phyloP scores from a whole-genome alignment of 2,797 vertebrate species.

The Allenopithecus nigroviridis region DNA sequence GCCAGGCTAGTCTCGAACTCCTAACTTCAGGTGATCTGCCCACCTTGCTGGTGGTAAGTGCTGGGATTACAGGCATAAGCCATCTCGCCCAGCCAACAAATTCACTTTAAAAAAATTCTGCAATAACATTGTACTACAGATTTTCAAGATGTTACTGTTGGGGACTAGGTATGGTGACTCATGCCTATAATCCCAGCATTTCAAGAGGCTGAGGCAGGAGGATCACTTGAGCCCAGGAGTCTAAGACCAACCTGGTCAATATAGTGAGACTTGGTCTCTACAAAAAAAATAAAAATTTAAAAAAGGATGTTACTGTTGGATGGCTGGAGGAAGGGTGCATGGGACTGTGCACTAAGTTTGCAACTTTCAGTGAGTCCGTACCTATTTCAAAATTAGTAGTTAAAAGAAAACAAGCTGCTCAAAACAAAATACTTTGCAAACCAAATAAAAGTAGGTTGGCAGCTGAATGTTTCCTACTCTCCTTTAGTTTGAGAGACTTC shows the following conservation, averaged over 20 bases:
- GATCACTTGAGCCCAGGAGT: neutral
- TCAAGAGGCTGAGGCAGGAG: neutral
- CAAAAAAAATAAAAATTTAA: neutral
- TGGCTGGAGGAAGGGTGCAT: rapidly evolving
- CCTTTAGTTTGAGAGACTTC: neutral
- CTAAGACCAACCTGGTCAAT: neutral
- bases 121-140: neutral
- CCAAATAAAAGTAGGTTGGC: neutral
- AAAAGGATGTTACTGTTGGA: neutral
- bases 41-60: neutral
- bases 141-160: neutral
- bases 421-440: neutral
- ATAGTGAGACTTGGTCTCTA: neutral
- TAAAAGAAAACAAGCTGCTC: neutral
- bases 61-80: neutral
- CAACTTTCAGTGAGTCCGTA: neutral
- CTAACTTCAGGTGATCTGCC: neutral
- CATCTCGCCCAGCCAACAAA: neutral
- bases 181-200: neutral
- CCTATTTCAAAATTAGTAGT: neutral
- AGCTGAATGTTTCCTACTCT: neutral
- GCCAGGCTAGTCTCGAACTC: neutral
- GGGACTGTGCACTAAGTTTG: neutral
- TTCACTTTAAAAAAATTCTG: neutral
- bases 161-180: neutral